A percentile compares a stretch with the other conserved stretches of the same genome.
These are phyloP conservation scores for Xyliphius kryptos DNA, from an alignment of 2,113 vertebrate species.

Conservation along the genomic window DNA sequence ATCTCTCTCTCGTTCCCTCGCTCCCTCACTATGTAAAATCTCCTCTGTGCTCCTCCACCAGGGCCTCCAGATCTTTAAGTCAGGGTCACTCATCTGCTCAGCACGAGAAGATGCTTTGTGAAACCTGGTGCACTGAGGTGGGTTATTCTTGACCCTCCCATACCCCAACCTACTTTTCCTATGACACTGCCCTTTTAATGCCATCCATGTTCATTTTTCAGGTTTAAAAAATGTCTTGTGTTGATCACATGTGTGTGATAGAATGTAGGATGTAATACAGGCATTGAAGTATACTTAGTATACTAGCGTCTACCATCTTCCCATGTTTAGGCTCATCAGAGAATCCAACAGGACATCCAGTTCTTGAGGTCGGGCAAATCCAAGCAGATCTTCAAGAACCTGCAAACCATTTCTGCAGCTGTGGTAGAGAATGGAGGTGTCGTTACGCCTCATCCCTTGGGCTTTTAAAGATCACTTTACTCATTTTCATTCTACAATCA, in stretches of 20 bases:
- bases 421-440: conserved; percentile 74
- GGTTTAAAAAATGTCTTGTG: too few relatives aligned
- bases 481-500: too few relatives aligned
- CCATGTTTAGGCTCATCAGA: conserved; percentile 62
- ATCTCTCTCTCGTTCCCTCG: too few relatives aligned
- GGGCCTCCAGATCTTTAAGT: conserved; percentile 75
- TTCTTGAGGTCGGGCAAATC: conserved; percentile 59
- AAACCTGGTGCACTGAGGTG: conserved; percentile 85
- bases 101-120: conserved; percentile 83
- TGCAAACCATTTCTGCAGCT: conserved; percentile 70
- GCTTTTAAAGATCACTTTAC: too few relatives aligned
- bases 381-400: conserved; percentile 69
- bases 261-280: too few relatives aligned
- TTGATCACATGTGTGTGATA: too few relatives aligned
- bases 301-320: too few relatives aligned
- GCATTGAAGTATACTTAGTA: too few relatives aligned
- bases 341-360: conserved; percentile 57
- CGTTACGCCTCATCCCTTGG: conserved; percentile 70
- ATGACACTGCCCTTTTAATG: too few relatives aligned
- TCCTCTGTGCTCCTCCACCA: conserved; percentile 44
- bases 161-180: too few relatives aligned
- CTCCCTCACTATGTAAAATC: too few relatives aligned
- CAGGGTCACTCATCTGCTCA: conserved; percentile 68
- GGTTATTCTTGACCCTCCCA: conserved; percentile 33
- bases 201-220: too few relatives aligned